Evolutionary conservation across 2,113 vertebrate genomes (phyloP).

Genomic region (Anas platyrhynchos): DNA sequence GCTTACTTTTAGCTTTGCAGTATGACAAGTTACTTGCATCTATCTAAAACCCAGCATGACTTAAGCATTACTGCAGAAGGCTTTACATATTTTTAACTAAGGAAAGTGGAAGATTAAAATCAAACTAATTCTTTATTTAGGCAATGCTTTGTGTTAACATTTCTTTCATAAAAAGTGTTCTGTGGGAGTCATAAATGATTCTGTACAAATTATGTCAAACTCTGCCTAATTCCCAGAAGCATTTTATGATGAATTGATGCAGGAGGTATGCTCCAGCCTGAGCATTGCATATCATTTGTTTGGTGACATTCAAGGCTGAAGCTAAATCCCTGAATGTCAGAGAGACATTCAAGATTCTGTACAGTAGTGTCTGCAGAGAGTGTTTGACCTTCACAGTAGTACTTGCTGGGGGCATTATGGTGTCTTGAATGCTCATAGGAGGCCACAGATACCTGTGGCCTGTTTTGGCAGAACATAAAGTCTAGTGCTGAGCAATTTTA

Average conservation of each 20-base stretch:
- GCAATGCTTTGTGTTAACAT: slow-evolving; percentile 28
- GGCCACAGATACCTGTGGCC: not conserved
- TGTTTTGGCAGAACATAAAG: slow-evolving; percentile 21
- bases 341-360: slow-evolving; percentile 42
- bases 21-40: not conserved
- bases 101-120: not conserved
- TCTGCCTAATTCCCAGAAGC: slow-evolving; percentile 34
- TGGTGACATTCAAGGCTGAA: slow-evolving; percentile 29
- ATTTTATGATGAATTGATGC: slow-evolving; percentile 22
- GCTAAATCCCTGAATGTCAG: slow-evolving; percentile 53
- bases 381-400: slow-evolving; percentile 38
- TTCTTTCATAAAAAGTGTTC: slow-evolving; percentile 34
- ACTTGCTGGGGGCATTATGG: slow-evolving; percentile 54
- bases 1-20: slow-evolving; percentile 36
- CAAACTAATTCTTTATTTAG: slow-evolving; percentile 52
- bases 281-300: slow-evolving; percentile 3
- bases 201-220: slow-evolving; percentile 14
- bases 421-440: slow-evolving; percentile 43
- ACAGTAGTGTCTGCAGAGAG: slow-evolving; percentile 30
- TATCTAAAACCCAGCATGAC: slow-evolving; percentile 2
- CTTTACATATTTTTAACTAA: slow-evolving; percentile 27
- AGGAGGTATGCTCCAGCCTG: not conserved
- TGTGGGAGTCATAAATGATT: slow-evolving; percentile 1
- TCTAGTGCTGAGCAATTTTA: not conserved
- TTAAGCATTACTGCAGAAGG: not conserved